phyloP scores from a whole-genome alignment of 2,888 invertebrate species.

The Lymantria dispar region DNA sequence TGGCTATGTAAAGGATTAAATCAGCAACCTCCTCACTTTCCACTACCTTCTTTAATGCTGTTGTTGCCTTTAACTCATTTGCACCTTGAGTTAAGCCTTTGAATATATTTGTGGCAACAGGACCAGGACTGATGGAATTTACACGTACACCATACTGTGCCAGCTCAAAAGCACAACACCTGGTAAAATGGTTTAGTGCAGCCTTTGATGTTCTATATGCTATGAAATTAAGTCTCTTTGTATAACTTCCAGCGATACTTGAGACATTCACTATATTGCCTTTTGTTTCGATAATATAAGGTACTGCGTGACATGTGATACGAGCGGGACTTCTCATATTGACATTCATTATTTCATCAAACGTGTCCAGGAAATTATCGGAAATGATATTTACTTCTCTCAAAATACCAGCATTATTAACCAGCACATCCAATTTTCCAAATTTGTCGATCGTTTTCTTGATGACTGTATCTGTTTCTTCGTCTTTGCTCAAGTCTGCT shows the following conservation, averaged over 20 bases:
- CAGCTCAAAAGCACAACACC: conserved; percentile 86
- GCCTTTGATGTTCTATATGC: conserved; percentile 87
- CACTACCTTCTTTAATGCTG: conserved; percentile 40
- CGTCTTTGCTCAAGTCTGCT: conserved; percentile 39
- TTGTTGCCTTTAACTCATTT: not conserved
- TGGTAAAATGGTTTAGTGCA: conserved; percentile 88
- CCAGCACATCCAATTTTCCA: conserved; percentile 41
- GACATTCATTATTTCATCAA: conserved; percentile 29
- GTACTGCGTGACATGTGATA: conserved; percentile 33
- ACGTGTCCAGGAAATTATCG: conserved; percentile 28
- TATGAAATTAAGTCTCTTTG: not conserved
- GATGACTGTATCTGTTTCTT: conserved; percentile 27
- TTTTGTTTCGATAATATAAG: conserved; percentile 32
- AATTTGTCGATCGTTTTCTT: conserved; percentile 31
- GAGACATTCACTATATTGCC: conserved; percentile 33
- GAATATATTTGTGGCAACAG: not conserved
- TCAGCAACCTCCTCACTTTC: conserved; percentile 41
- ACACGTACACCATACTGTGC: conserved; percentile 83
- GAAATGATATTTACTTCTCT: conserved; percentile 16
- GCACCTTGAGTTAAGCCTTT: not conserved
- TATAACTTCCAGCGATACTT: conserved; percentile 10
- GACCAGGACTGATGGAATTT: conserved; percentile 87
- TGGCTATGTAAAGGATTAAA: conserved; percentile 37
- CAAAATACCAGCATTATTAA: conserved; percentile 44
- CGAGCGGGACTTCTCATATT: conserved; percentile 35